phyloP scores from a whole-genome alignment of 1,140 invertebrate genomes.

The Araneus ventricosus region DNA sequence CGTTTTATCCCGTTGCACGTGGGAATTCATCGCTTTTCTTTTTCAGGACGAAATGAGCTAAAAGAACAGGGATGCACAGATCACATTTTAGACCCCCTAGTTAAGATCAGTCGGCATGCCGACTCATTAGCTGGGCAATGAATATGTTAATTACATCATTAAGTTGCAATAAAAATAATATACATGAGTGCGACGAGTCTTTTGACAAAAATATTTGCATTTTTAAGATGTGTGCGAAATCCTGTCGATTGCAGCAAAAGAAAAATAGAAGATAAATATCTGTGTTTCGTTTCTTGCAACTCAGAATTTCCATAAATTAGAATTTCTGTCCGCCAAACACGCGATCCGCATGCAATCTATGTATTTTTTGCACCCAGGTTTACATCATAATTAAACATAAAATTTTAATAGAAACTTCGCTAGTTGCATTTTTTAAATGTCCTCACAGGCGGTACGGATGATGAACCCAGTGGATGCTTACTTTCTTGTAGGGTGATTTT shows the following conservation, averaged over 20 bases:
- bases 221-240: background rate
- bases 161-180: background rate
- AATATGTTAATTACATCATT: constrained; percentile 26
- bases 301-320: no score
- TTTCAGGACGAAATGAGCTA: background rate
- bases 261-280: background rate
- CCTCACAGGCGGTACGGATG: no score
- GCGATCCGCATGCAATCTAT: no score
- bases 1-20: background rate
- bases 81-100: background rate
- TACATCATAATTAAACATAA: no score
- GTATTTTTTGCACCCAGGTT: no score
- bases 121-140: background rate
- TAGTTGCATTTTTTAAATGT: no score
- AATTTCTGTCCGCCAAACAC: no score
- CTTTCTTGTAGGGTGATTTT: no score
- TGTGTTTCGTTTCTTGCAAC: background rate
- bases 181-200: background rate
- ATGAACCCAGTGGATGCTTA: no score
- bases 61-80: background rate
- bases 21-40: background rate
- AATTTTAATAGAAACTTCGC: no score
- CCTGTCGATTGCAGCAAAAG: no score
- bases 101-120: background rate
- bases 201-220: constrained; percentile 3